Conservation (phyloP, 2,113 vertebrate species). For the Sakesphorus luctuosus region DNA sequence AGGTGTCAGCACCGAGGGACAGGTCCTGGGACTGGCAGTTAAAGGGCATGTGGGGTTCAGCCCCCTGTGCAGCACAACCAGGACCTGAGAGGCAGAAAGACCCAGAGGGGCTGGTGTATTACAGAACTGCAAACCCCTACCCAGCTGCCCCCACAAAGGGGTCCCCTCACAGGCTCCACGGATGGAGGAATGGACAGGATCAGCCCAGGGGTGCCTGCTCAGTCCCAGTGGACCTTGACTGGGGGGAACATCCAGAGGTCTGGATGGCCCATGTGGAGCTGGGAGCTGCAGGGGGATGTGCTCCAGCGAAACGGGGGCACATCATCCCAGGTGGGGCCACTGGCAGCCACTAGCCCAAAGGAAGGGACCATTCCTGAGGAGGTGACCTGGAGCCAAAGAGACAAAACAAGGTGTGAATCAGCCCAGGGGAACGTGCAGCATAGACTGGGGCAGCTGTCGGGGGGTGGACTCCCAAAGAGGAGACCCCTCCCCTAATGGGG, state of each 20-base stretch:
- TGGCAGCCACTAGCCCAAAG: slow-evolving; percentile 82
- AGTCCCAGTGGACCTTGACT: slow-evolving; percentile 83
- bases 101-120: accelerated
- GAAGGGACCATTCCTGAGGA: slow-evolving; percentile 78
- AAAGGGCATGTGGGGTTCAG: background rate
- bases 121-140: background rate
- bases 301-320: slow-evolving; percentile 93
- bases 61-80: background rate
- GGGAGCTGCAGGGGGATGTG: slow-evolving; percentile 80
- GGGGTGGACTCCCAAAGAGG: too few species aligned
- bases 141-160: background rate
- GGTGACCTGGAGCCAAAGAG: slow-evolving; percentile 79
- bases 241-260: slow-evolving; percentile 90
- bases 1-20: background rate
- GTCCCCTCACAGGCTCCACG: background rate
- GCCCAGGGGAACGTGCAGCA: accelerated
- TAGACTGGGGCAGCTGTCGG: accelerated
- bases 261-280: slow-evolving; percentile 91
- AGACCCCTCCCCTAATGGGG: background rate
- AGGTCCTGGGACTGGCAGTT: accelerated
- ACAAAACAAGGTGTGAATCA: background rate
- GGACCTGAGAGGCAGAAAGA: background rate
- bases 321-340: slow-evolving; percentile 90
- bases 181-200: accelerated
- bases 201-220: background rate